Evolutionary conservation across 2,888 invertebrate genomes (phyloP).

Genomic region (Acronicta psi): DNA sequence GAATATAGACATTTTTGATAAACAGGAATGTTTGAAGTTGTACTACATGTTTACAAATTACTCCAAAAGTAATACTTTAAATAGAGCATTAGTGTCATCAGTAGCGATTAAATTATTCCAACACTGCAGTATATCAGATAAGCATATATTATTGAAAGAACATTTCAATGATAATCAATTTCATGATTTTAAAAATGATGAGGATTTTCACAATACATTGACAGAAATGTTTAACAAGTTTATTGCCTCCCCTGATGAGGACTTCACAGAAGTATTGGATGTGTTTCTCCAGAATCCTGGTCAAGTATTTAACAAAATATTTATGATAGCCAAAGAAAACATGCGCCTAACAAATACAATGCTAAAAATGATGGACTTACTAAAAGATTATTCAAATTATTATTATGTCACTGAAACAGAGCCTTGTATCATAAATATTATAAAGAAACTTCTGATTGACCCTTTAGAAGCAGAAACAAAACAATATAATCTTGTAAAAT

Average conservation of each 20-base stretch:
- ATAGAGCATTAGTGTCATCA: constrained; percentile 58
- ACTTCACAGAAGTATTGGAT: constrained; percentile 70
- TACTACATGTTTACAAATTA: constrained; percentile 63
- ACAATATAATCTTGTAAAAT: constrained; percentile 70
- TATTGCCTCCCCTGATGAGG: constrained; percentile 64
- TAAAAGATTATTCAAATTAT: constrained; percentile 72
- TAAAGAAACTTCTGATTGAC: constrained; percentile 64
- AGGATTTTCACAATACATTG: constrained; percentile 64
- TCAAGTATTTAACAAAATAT: constrained; percentile 73
- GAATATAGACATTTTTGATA: constrained; percentile 66
- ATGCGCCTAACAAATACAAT: constrained; percentile 74
- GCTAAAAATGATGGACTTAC: constrained; percentile 71
- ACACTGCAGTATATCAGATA: constrained; percentile 62
- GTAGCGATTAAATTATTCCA: constrained; percentile 72
- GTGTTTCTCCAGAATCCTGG: constrained; percentile 79
- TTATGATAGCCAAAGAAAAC: constrained; percentile 73
- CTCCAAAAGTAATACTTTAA: constrained; percentile 57
- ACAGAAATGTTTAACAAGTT: constrained; percentile 81
- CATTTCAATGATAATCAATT: constrained; percentile 71
- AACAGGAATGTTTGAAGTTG: constrained; percentile 66
- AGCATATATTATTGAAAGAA: constrained; percentile 69
- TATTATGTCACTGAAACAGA: constrained; percentile 77
- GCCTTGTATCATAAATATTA: constrained; percentile 69
- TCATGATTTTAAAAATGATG: constrained; percentile 61
- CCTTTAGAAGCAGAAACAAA: constrained; percentile 65